Base-by-base conservation (phyloP, 2,113 vertebrate species). In the Abramis brama region DNA sequence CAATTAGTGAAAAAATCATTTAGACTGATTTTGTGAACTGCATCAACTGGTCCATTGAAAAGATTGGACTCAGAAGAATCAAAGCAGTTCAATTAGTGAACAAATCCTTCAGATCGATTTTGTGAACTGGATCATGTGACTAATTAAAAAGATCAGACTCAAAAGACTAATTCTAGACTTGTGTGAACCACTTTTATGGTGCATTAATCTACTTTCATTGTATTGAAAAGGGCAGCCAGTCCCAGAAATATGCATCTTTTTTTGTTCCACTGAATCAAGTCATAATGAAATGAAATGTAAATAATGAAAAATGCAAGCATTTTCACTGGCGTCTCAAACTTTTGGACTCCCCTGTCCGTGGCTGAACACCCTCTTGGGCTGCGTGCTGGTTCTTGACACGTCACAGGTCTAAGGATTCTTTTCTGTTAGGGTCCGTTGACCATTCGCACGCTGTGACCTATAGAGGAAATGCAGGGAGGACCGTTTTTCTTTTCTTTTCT, bases 401-500 rank as follows among this genome's bases (percentile, higher is more conserved):
- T 27, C 47, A 47, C 13, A 50, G 11, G 73, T 75, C 23, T 79
- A n/a, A 39, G 23, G 15, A 10, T 10, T 64, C 23, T 5, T 11
- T 70, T 39, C 64, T 50, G 43, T 76, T 71, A 82, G 70, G 55
- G 33, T 52, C 60, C 12, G 15, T 81, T 57, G 27, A 60, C 73
- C 87, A 86, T 87, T 87, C 68, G 60, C 66, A 84, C 66, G 50
- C 79, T 80, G 66, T 82, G 86, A 88, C 88, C 74, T 84, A 60
- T 87, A 74, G 86, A 73, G 84, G 79, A 76, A 76, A 47, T 74
- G 59, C 60, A 85, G 73, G 87, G 80, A 79, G 77, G 52, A 45
- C 9, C 5, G 1, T 6, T 70, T 83, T 78, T 64, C 36, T 64
- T 60, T 83, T 86, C 33, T 85, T 57, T 36, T 76, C 86, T 60